Base-by-base conservation (phyloP, 2,888 invertebrate genomes). In the Volucella zonaria region DNA sequence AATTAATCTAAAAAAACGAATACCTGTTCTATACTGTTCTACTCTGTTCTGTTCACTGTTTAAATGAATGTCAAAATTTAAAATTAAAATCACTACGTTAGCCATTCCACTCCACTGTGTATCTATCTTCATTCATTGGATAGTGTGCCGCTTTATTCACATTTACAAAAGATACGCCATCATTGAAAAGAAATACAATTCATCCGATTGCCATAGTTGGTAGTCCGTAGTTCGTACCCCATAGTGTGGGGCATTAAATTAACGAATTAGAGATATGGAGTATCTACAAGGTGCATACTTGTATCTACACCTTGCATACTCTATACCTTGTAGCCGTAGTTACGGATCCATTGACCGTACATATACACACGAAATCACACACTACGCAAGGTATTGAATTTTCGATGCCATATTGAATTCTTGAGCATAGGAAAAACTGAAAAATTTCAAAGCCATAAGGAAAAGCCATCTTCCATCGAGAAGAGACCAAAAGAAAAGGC, bases 401-500 rank as follows among this genome's bases (percentile, higher is more conserved):
- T 77, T 62, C 61, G 77, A 77, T 76, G 76, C 80, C 80, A 85
- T 77, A 77, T 85, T 85, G 76, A 68, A 85, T 81, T 81, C 71
- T 71, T 71, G 47, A 75, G 52, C 62, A 58, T 54, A 51, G 9
- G 2, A 64, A 75, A 79, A 79, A 79, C 70, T 79, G 83, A 74
- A 75, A 85, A 80, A 81, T 81, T 31, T 85, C 80, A 81, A 73
- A 85, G 68, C 76, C 76, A 73, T 76, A 85, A 73, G 73, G 68
- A 76, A 80, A 80, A 68, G 51, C 62, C 80, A 49, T 8, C 8
- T 14, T 73, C 61, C 31, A 31, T 66, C 51, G 42, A 73, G 49
- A 51, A 38, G 10, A 62, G 54, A 54, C 51, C 18, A 74, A 43
- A 66, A 54, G 45, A 15, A 52, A 40, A 64, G 8, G 11, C 45